phyloP scores from a whole-genome alignment of 2,113 vertebrate genomes.

The Brachyistius frenatus region DNA sequence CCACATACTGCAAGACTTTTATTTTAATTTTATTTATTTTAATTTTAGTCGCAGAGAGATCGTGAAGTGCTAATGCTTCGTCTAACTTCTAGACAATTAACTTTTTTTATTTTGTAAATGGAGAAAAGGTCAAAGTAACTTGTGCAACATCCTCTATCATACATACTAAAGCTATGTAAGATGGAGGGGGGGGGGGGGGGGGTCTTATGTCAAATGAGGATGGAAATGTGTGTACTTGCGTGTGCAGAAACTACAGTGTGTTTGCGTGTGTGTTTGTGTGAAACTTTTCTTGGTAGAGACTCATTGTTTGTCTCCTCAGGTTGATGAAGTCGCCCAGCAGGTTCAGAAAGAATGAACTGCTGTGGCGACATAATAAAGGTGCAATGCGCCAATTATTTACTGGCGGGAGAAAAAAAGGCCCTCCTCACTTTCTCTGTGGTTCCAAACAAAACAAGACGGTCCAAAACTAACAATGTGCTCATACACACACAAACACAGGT shows the following conservation, averaged over 20 bases:
- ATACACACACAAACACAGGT: constrained; percentile 34
- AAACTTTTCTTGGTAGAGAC: neutral
- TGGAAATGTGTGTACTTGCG: neutral
- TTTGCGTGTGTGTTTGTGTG: neutral
- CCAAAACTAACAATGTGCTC: constrained; percentile 2
- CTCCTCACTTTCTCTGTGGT: constrained; percentile 7
- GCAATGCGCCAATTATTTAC: constrained; percentile 18
- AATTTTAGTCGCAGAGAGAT: no score
- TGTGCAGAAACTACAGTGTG: neutral
- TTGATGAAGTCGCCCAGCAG: constrained; percentile 39
- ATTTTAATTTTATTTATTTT: no score
- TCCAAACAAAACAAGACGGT: constrained; percentile 27
- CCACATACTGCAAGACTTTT: no score
- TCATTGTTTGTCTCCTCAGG: constrained; percentile 27
- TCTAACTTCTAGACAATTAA: no score
- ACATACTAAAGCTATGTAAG: no score
- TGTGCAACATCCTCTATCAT: no score
- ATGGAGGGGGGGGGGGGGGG: no score
- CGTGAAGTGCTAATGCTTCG: no score
- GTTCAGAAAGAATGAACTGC: constrained; percentile 42
- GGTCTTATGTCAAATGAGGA: neutral
- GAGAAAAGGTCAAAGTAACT: no score
- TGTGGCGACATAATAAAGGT: constrained; percentile 6
- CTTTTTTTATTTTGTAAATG: no score
- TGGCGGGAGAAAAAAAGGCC: constrained; percentile 36